Evolutionary conservation across 2,113 vertebrate species (phyloP), one percentile per base, ranked within the genome.

Genomic region (Theristicus caerulescens): DNA sequence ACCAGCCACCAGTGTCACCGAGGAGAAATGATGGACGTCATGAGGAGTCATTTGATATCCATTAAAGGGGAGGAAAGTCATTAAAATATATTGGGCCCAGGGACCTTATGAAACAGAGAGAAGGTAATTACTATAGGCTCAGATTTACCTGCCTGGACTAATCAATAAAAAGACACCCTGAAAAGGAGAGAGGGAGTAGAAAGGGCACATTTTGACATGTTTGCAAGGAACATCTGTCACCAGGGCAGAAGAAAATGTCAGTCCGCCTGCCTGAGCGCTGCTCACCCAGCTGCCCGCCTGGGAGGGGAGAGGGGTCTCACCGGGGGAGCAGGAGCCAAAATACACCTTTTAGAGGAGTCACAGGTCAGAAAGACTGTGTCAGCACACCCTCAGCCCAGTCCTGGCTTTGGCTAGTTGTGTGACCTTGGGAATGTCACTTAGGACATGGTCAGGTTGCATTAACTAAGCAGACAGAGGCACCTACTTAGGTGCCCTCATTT

Each of bases 31-130:
- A 97, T 57, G 81, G 79, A 95, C 92, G 12, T 93, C 90, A 77
- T 7, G 62, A 91, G 78, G 82, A 95, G 90, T 44, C 95, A 58
- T 96, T 93, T 93, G 95, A 93, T 97, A 95, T 80, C 91, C 87
- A 93, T 94, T 96, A 96, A 77, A 93, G 70, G 87, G 84, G 91
- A 95, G 87, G 87, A 95, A 97, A 94, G 91, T 93, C 96, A 93
- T 97, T 96, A 95, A 96, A 95, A 96, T 74, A 91, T 96, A 95
- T 90, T 8, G 15, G 97, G 84, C 96, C 94, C 89, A 59, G 74
- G 59, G 96, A 97, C 89, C 79, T 96, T 80, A 90, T 70, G 82
- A 88, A 95, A 97, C 89, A 94, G 89, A 95, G 87, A 54, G 55
- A 70, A 89, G 15, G 74, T 93, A 96, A 97, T 96, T 96, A 86